Evolutionary conservation across 2,113 vertebrate genomes (phyloP).

Genomic region (Phalacrocorax carbo): DNA sequence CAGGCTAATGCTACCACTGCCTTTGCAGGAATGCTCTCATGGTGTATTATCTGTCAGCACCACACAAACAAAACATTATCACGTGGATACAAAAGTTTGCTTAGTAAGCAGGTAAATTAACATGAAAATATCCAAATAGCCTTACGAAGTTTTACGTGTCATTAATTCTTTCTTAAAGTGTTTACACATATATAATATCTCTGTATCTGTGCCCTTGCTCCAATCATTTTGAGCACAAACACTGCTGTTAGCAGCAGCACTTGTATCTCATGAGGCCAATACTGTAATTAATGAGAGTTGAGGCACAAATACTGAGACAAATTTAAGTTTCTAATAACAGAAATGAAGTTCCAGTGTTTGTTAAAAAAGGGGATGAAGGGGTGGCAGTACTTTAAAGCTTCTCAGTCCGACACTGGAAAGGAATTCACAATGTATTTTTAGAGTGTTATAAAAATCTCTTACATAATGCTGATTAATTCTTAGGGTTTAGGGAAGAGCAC

Average conservation of each 20-base stretch:
- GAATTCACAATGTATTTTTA: slow-evolving; percentile 61
- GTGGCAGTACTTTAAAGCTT: slow-evolving; percentile 54
- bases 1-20: background rate
- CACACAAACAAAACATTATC: background rate
- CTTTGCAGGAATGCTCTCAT: background rate
- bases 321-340: slow-evolving; percentile 49
- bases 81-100: background rate
- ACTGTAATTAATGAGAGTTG: slow-evolving; percentile 73
- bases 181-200: background rate
- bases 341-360: slow-evolving; percentile 58
- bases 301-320: slow-evolving; percentile 58
- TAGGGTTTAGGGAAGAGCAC: slow-evolving; percentile 57
- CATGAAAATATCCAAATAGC: background rate
- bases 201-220: slow-evolving; percentile 47
- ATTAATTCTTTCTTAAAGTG: background rate
- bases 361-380: background rate
- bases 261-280: slow-evolving; percentile 55
- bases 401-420: slow-evolving; percentile 47
- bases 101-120: background rate
- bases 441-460: slow-evolving; percentile 61
- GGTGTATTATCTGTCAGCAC: background rate
- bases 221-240: slow-evolving; percentile 60
- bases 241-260: slow-evolving; percentile 60
- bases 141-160: background rate
- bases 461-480: slow-evolving; percentile 65